Base-by-base conservation (phyloP, 2,797 vertebrate species). In the Glossophaga mutica region DNA sequence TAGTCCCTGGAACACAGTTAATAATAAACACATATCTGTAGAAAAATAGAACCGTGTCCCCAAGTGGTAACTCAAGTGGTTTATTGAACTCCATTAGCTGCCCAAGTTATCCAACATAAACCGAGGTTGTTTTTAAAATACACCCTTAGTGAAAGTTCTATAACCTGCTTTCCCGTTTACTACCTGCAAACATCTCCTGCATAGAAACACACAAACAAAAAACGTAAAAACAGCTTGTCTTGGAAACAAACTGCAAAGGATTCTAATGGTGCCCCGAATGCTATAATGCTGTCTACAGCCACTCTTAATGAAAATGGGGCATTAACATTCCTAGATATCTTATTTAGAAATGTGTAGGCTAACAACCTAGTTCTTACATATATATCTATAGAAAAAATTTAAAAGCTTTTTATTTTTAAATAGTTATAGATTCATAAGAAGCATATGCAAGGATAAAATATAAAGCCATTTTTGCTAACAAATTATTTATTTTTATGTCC, bases 381-480 rank as follows among this genome's bases (percentile, higher is more conserved):
- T 29, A 18, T 81, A 32, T 19, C 1, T 76, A 73, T 9, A 48
- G 21, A 0, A 0, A 81, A 46, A 2, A 32, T n/a, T 73, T 73
- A 21, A 18, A 87, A 87, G 18, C 32, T 83, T 88, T 73, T 90
- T 39, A 55, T 88, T 96, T 81, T 78, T 16, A 92, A 85, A 87
- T 65, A 79, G 57, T 52, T 85, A 73, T 26, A 92, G 44, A 77
- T 6, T 81, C 6, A 90, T 5, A n/a, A 14, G 15, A 86, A 89
- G 34, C 71, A 34, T 65, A 85, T 62, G 15, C 57, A 24, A 3
- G 19, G 2, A 65, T 59, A 73, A 77, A 4, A 71, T 68, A 57
- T 52, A 76, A 96, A 92, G 5, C 2, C 4, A 91, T 77, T 46
- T 89, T 90, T 52, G 7, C 1, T 22, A 26, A 88, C 44, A 78